phyloP scores from a whole-genome alignment of 2,888 invertebrate species.

The Philaethria dido region DNA sequence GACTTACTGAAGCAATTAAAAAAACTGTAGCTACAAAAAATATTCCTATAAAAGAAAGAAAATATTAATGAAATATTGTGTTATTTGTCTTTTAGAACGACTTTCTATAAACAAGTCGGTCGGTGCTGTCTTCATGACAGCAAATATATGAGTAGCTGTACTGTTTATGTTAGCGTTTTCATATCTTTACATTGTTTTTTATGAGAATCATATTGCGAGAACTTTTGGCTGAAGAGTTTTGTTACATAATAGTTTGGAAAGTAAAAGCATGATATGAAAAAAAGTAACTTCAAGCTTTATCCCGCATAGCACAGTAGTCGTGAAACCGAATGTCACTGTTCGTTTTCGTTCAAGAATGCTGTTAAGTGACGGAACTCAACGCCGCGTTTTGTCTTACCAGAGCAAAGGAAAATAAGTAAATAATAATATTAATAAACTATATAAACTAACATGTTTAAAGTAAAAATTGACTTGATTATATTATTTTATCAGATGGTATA shows the following conservation, averaged over 20 bases:
- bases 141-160: not conserved
- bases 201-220: not conserved
- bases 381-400: no score
- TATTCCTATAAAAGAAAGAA: not conserved
- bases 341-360: no score
- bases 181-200: not conserved
- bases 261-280: not conserved
- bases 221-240: not conserved
- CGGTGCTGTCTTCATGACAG: not conserved
- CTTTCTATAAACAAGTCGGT: conserved; percentile 10
- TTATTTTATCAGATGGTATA: no score
- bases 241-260: not conserved
- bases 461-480: no score
- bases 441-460: no score
- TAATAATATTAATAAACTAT: no score
- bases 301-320: no score
- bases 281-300: no score
- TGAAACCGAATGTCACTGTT: no score
- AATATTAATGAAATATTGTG: conserved; percentile 26
- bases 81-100: conserved; percentile 17
- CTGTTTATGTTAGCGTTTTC: conserved; percentile 4
- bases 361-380: no score
- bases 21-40: not conserved
- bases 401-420: no score
- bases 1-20: not conserved